Base-by-base conservation (phyloP, 2,113 vertebrate genomes). In the Ia io region DNA sequence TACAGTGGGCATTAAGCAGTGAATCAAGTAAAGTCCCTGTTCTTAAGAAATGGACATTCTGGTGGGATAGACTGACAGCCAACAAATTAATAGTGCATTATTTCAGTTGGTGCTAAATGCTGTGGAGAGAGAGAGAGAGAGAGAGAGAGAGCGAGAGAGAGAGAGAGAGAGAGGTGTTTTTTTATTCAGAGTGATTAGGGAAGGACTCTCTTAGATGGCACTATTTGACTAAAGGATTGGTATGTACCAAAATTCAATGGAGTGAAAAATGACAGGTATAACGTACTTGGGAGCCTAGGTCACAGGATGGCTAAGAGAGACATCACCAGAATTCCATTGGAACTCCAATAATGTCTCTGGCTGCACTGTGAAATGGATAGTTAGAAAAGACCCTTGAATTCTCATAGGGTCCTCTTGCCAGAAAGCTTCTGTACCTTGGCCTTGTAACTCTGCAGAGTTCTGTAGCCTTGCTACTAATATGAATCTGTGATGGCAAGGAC, bases 261-360 rank as follows among this genome's bases (percentile, higher is more conserved):
- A 94, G 93, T 79, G 84, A 97, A 96, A 95, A 97, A 70, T 51
- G 95, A 56, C 40, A 10, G 97, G 88, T 13, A 20, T 84, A 92
- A 92, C 95, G 94, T 91, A 82, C 73, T 90, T 97, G 10, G 53
- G 56, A 83, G 44, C 0, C 10, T 61, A 88, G 82, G 1, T 83
- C 0, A 9, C 63, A 93, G 51, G 47, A 25, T 28, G 77, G 65
- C 73, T 25, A 42, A 61, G 13, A 65, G 74, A 76, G 47, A 85
- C 0, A 96, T 63, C 35, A 44, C 11, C 5, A 59, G 47, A 91
- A 94, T 83, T 73, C 70, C 59, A 88, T 89, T 84, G 84, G 78
- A 91, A 84, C 17, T 40, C 10, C 9, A 61, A 28, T 16, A 70
- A 44, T 53, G n/a, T 20, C 16, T 78, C 95, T 70, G 85, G 25